Base-by-base conservation (phyloP, 2,113 vertebrate species). In the Eira barbara region DNA sequence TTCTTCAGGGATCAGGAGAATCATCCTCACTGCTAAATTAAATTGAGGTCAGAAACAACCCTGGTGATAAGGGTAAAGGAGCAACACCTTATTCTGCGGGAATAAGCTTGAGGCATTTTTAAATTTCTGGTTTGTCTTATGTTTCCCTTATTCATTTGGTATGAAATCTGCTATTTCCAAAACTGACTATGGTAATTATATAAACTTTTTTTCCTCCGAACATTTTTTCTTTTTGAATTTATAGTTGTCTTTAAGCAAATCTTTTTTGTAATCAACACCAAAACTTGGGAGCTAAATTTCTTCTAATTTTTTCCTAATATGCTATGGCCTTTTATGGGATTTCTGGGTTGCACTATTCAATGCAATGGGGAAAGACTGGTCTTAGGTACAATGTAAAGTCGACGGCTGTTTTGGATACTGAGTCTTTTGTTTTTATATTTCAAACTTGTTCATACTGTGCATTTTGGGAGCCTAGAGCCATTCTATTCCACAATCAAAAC, bases 1-100 rank as follows among this genome's bases (percentile, higher is more conserved):
- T 97, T 97, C 94, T 96, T 97, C 78, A 81, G 92, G 90, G 97
- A 96, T 96, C 91, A 97, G 52, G 45, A 74, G 86, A 97, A 84
- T 95, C 96, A 94, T 69, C 71, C 71, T 93, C 49, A 49, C 71
- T 93, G 86, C 49, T 97, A 91, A 97, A 97, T 96, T 89, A 96
- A 98, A 96, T 81, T 93, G 92, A 97, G 47, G 47, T 96, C 52
- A 85, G 69, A 91, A 81, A 69, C 25, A 80, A 85, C n/a, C 39
- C 27, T 84, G 29, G 42, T 59, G 69, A 57, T 73, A 25, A 78
- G 31, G 7, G 31, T 76, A 36, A 36, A 93, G 71, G 15, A 92
- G 47, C 12, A 81, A 14, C 45, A 81, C 36, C 47, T 59, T 82
- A 78, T 74, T 96, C 18, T 34, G 36, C 47, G 8, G 7, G 27